Percentiles rank a stretch among this genome's conserved stretches.
These are phyloP conservation scores for Drosophila affinis DNA, from an alignment of 2,888 invertebrate species.

Conservation along the genomic window DNA sequence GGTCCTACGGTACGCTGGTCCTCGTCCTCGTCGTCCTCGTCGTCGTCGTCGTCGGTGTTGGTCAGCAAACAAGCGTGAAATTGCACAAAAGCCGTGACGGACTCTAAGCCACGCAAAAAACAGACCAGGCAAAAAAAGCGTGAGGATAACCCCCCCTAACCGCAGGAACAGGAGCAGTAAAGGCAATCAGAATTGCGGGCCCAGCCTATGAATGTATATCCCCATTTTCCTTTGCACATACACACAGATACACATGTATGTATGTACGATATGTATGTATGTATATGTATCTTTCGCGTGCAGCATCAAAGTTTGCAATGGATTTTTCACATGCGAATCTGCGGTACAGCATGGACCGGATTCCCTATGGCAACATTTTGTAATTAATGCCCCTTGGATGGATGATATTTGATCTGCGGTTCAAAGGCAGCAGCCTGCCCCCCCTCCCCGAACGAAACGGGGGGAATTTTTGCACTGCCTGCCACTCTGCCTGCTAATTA, in stretches of 20 bases:
- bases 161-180: constrained; percentile 52
- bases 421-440: neutral
- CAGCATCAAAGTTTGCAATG: constrained; percentile 41
- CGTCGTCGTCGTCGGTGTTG: constrained; percentile 26
- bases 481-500: constrained; percentile 63
- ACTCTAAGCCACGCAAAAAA: constrained; percentile 29
- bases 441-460: neutral
- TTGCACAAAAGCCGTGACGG: constrained; percentile 67
- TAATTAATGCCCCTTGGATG: constrained; percentile 55
- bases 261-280: too few relatives aligned
- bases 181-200: constrained; percentile 73
- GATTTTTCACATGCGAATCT: constrained; percentile 15
- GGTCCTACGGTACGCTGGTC: constrained; percentile 25
- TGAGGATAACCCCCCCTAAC: constrained; percentile 14
- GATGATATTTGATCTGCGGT: constrained; percentile 64
- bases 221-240: constrained; percentile 26
- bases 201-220: constrained; percentile 53
- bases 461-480: constrained; percentile 39
- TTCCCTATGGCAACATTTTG: neutral
- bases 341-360: neutral
- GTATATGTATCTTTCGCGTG: constrained; percentile 15
- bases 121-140: neutral
- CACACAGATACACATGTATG: too few relatives aligned
- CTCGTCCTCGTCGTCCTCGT: neutral
- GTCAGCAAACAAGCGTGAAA: constrained; percentile 76